phyloP scores from a whole-genome alignment of 2,888 invertebrate genomes.

The Drosophila neonasuta region DNA sequence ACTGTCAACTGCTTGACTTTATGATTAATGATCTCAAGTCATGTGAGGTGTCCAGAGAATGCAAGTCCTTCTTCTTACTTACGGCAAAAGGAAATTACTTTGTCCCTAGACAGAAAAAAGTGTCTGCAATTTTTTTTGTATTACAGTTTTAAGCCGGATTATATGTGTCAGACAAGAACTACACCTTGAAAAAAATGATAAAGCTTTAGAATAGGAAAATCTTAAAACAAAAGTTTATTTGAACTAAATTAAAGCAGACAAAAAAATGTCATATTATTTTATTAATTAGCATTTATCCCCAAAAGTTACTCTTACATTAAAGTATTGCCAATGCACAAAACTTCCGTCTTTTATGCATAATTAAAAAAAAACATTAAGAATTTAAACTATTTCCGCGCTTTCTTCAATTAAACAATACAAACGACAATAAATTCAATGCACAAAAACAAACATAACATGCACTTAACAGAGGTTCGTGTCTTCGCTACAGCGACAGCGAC shows the following conservation, averaged over 20 bases:
- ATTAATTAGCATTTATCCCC: too few species aligned
- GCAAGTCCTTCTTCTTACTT: conserved; percentile 4
- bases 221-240: too few species aligned
- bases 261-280: too few species aligned
- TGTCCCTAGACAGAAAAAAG: background rate
- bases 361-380: background rate
- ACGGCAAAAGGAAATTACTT: conserved; percentile 42
- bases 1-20: conserved; percentile 25
- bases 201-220: too few species aligned
- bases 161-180: background rate
- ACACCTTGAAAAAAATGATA: background rate
- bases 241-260: too few species aligned
- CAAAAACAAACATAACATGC: conserved; percentile 25
- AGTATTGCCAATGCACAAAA: too few species aligned
- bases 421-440: background rate
- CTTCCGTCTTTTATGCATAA: background rate
- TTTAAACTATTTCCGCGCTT: background rate
- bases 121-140: background rate
- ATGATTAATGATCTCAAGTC: conserved; percentile 37
- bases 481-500: conserved; percentile 9
- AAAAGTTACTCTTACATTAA: too few species aligned
- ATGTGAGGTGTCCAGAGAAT: conserved; percentile 1
- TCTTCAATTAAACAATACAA: background rate
- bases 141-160: background rate
- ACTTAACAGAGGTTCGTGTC: conserved; percentile 62